Percentiles rank a stretch among this genome's conserved stretches.
Evolutionary conservation across 2,797 vertebrate genomes (phyloP).

Genomic region (Parauchenoglanis ngamensis): DNA sequence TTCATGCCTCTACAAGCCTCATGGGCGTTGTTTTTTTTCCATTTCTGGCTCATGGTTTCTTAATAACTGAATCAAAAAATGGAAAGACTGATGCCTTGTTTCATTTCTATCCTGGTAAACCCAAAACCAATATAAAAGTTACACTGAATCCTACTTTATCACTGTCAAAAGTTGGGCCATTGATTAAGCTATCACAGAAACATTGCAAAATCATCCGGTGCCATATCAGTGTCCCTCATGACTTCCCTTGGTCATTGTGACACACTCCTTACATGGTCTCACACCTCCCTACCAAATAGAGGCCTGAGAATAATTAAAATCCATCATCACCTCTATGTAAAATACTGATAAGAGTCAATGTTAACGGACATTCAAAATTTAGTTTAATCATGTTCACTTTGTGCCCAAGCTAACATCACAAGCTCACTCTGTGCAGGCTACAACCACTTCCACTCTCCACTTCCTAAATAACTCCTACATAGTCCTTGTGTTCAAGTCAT

Average conservation of each 20-base stretch:
- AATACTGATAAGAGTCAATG: background rate
- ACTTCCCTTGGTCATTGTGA: background rate
- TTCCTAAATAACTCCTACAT: background rate
- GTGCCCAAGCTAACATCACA: background rate
- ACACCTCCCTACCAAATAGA: background rate
- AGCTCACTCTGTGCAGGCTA: background rate
- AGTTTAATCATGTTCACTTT: background rate
- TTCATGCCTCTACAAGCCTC: background rate
- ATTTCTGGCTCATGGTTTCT: background rate
- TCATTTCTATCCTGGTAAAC: background rate
- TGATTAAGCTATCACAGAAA: background rate
- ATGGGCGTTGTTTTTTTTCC: constrained; percentile 6
- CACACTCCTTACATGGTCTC: background rate
- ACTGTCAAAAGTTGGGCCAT: background rate
- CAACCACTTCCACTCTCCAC: background rate
- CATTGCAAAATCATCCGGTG: background rate
- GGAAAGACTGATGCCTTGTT: background rate
- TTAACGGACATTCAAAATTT: background rate
- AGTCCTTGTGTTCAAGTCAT: too few relatives aligned
- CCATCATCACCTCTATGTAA: background rate
- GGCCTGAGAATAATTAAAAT: background rate
- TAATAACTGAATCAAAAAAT: background rate
- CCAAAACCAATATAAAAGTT: background rate
- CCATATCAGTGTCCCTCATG: background rate
- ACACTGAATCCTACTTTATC: background rate